These are phyloP conservation scores for Brachylomia viminalis DNA, from an alignment of 2,888 invertebrate species.

Conservation along the genomic window DNA sequence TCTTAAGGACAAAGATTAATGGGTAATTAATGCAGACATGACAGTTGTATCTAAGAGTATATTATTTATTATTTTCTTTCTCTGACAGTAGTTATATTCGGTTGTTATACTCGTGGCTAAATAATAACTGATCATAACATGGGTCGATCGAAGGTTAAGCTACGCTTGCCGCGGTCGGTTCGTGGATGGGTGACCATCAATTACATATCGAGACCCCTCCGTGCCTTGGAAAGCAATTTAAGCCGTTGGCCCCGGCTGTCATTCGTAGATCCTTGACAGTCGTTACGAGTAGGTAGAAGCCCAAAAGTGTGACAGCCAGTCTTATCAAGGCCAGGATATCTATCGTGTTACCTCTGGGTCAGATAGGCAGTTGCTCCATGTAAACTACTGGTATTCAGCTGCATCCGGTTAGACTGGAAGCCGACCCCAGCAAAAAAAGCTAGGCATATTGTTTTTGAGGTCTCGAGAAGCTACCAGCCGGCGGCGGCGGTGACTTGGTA, in stretches of 20 bases:
- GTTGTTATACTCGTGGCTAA: neutral
- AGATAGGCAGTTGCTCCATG: neutral
- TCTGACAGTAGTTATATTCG: neutral
- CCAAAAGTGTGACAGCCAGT: neutral
- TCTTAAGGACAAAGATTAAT: slow-evolving; percentile 50
- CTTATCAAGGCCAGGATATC: neutral
- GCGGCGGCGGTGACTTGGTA: no score
- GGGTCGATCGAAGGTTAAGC: neutral
- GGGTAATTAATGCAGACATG: slow-evolving; percentile 49
- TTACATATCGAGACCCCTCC: neutral
- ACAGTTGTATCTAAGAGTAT: slow-evolving; percentile 7
- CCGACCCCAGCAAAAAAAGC: neutral
- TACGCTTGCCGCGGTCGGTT: neutral
- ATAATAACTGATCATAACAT: neutral
- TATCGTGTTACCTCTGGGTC: neutral
- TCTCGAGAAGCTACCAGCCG: neutral
- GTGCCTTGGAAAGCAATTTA: neutral
- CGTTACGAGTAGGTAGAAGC: no score
- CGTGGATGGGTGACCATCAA: neutral
- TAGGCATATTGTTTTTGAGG: neutral
- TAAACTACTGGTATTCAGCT: neutral
- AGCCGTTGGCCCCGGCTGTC: neutral
- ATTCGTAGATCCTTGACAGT: neutral
- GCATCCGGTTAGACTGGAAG: neutral
- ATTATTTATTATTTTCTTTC: neutral